phyloP scores from a whole-genome alignment of 2,797 vertebrate species.

The Ibycter americanus region DNA sequence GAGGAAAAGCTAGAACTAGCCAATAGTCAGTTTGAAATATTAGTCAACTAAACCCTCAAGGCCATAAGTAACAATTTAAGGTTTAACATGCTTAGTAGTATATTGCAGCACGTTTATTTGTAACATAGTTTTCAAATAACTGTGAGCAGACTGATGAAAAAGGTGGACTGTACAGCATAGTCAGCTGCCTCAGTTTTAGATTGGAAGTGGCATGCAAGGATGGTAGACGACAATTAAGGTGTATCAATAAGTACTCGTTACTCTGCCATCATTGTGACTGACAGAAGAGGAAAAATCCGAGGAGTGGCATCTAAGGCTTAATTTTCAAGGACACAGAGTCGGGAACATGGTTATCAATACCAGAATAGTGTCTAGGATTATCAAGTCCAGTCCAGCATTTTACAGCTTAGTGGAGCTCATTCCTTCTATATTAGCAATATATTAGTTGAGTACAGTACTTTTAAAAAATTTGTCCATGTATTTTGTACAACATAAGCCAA shows the following conservation, averaged over 20 bases:
- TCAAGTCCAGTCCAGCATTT: background rate
- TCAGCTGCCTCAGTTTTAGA: background rate
- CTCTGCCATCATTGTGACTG: background rate
- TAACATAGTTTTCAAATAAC: background rate
- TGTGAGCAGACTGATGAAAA: background rate
- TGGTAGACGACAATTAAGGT: background rate
- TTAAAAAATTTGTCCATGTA: fast-evolving
- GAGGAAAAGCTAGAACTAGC: background rate
- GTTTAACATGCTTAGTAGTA: background rate
- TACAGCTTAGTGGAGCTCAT: background rate
- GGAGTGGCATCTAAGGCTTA: background rate
- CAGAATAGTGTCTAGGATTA: background rate
- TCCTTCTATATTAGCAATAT: background rate
- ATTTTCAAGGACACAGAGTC: background rate
- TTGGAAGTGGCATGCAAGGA: background rate
- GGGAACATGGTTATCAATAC: background rate
- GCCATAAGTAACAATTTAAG: background rate
- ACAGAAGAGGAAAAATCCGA: background rate
- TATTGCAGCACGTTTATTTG: background rate
- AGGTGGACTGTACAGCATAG: background rate
- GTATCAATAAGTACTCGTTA: background rate
- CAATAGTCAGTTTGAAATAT: background rate
- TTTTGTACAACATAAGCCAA: background rate
- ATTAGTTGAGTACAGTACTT: background rate
- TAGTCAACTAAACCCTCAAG: background rate